Base-by-base conservation (phyloP, 1,140 invertebrate genomes). In the Subanguina moxae region DNA sequence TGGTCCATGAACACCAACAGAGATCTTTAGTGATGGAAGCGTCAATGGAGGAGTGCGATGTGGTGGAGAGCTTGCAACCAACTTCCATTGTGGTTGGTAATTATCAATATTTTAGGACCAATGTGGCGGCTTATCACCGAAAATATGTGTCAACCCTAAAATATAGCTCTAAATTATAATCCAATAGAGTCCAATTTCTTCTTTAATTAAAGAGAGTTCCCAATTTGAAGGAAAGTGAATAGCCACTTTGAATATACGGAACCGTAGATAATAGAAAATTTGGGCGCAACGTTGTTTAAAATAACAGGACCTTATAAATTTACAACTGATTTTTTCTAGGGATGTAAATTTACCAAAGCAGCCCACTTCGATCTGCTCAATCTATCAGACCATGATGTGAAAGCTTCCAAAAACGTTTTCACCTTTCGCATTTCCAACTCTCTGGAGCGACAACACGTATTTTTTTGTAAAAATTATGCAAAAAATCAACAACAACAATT, bases 41-140 rank as follows among this genome's bases (percentile, higher is more conserved):
- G 3, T 32, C 61, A 32, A 38, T 74, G 30, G 21, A 63, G 0
- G 64, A 63, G 25, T 74, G 73, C 27, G 72, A 74, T 42, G 27
- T 75, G 32, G 27, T 59, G 3, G 72, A 74, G 45, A 56, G 32
- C 11, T 21, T 74, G 17, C 57, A 48, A 25, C 71, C 56, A 9
- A 28, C n/a, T 30, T 61, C 58, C 13, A 30, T 61, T 61, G 58
- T 30, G 27, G 58, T 61, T 7, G 13, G 28, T 43, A 3, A 21
- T 58, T 58, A n/a, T n/a, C n/a, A n/a, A n/a, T n/a, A n/a, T n/a
- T n/a, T n/a, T n/a, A n/a, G n/a, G n/a, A n/a, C n/a, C n/a, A n/a
- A n/a, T n/a, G n/a, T n/a, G n/a, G n/a, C n/a, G n/a, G n/a, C n/a
- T n/a, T n/a, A n/a, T n/a, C n/a, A n/a, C n/a, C n/a, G n/a, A n/a